phyloP scores from a whole-genome alignment of 2,113 vertebrate species.

The Otolemur garnettii region DNA sequence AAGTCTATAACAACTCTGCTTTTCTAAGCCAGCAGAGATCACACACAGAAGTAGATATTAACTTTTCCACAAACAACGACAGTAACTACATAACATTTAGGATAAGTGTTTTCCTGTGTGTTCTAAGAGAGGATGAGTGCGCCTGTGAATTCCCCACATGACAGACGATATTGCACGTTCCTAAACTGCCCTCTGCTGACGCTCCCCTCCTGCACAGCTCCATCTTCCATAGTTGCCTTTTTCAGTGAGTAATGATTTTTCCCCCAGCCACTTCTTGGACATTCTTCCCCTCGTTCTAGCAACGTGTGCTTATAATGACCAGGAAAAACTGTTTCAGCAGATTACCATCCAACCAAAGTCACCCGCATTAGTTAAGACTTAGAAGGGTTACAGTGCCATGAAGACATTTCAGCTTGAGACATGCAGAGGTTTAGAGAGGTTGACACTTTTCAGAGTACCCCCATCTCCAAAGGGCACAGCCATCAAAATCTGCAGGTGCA shows the following conservation, averaged over 20 bases:
- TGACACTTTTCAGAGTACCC: constrained; percentile 55
- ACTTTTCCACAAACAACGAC: background rate
- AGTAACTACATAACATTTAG: background rate
- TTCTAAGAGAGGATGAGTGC: background rate
- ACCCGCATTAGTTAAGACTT: constrained; percentile 50
- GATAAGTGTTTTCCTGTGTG: constrained; percentile 34
- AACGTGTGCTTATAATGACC: background rate
- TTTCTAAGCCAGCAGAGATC: constrained; percentile 19
- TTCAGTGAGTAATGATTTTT: background rate
- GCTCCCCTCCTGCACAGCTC: rapidly evolving
- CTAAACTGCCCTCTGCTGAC: constrained; percentile 87
- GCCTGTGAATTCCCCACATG: background rate
- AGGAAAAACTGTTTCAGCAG: constrained; percentile 3
- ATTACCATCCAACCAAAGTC: constrained; percentile 9
- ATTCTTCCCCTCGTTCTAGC: constrained; percentile 55
- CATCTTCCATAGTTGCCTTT: background rate
- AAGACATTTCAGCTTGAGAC: constrained; percentile 13
- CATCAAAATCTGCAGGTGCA: constrained; percentile 28
- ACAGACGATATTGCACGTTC: constrained; percentile 32
- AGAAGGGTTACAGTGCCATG: constrained; percentile 49
- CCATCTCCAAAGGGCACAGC: constrained; percentile 42
- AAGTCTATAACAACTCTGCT: constrained; percentile 9
- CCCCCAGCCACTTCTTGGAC: constrained; percentile 39
- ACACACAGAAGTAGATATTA: background rate
- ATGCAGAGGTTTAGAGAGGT: constrained; percentile 62